A percentile compares a stretch with the other conserved stretches of the same genome.
Evolutionary conservation across 2,113 vertebrate genomes (phyloP).

Genomic region (Buteo buteo): DNA sequence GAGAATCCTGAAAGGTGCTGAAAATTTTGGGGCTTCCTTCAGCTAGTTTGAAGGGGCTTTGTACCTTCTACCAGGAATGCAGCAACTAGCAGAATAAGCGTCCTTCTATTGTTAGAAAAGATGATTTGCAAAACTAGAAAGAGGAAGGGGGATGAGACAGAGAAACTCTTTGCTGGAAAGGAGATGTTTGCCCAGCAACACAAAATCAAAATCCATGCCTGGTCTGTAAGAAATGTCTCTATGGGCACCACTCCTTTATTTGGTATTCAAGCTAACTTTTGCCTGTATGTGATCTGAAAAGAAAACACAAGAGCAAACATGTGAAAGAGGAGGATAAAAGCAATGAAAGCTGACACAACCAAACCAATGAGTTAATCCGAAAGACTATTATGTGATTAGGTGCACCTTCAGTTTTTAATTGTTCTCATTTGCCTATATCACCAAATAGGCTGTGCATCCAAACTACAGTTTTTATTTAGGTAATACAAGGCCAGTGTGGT

Average conservation of each 20-base stretch:
- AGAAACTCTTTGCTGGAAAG: not conserved
- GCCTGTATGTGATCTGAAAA: conserved; percentile 35
- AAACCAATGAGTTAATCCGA: not conserved
- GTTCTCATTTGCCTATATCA: not conserved
- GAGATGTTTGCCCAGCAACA: conserved; percentile 13
- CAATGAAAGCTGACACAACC: not conserved
- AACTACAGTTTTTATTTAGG: not conserved
- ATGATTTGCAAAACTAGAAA: not conserved
- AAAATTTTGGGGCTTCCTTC: not conserved
- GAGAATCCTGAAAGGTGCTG: not conserved
- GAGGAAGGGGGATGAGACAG: not conserved
- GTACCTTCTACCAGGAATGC: not conserved
- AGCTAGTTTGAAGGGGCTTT: not conserved
- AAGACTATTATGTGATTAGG: not conserved
- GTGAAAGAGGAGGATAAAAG: conserved; percentile 26
- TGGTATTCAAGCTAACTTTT: conserved; percentile 16
- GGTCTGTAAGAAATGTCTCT: not conserved
- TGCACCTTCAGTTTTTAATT: not conserved
- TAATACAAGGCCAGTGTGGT: not conserved
- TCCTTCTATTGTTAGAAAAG: not conserved
- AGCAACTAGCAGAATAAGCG: not conserved
- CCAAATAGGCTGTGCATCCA: not conserved
- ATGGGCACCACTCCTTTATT: conserved; percentile 17
- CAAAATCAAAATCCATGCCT: conserved; percentile 9
- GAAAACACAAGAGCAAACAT: conserved; percentile 40